Evolutionary conservation across 1,140 invertebrate species (phyloP), one percentile per base, ranked within the genome.

Genomic region (Drosophila melanica): DNA sequence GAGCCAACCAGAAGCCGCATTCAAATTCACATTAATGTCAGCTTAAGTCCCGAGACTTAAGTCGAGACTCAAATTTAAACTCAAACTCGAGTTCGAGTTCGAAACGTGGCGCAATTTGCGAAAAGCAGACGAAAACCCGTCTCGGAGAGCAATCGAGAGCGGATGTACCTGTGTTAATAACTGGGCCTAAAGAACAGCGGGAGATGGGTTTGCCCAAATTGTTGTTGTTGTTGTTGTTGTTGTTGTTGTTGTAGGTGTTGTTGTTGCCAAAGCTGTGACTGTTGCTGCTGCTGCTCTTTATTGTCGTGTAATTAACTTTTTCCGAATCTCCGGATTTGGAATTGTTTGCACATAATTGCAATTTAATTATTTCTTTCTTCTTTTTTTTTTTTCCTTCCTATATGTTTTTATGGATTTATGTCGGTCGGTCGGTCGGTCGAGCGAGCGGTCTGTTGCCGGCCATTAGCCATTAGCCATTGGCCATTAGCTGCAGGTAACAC

Each of bases 291-390:
- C 82, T 87, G 84, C 84, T 68, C 76, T 87, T 87, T 87, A 87
- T 87, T 89, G 84, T 89, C 79, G 65, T 89, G 84, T 87, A 87
- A 87, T 87, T 87, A 87, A 87, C 82, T 87, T 87, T 87, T 87
- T 87, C 82, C 79, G 82, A 87, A 87, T 87, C 82, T 81, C 84
- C 79, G 82, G 84, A 87, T 87, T 87, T 89, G 67, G 82, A 77
- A 87, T 87, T 87, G 82, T 87, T 87, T 87, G 82, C 82, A 89
- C 82, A 87, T 87, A 87, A 87, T 87, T 87, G 82, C 82, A 87
- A 89, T 87, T 87, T 87, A 87, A 87, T 87, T 87, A 87, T 87
- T 87, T 89, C 44, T 47, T 68, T 59, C 16, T 35, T 53, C 18
- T 75, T 35, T 53, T 30, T 75, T 69, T 57, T 53, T 48, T 39